Percentiles rank a stretch among this genome's conserved stretches.
Conservation (phyloP, 2,888 invertebrate species). For the Apamea monoglypha region DNA sequence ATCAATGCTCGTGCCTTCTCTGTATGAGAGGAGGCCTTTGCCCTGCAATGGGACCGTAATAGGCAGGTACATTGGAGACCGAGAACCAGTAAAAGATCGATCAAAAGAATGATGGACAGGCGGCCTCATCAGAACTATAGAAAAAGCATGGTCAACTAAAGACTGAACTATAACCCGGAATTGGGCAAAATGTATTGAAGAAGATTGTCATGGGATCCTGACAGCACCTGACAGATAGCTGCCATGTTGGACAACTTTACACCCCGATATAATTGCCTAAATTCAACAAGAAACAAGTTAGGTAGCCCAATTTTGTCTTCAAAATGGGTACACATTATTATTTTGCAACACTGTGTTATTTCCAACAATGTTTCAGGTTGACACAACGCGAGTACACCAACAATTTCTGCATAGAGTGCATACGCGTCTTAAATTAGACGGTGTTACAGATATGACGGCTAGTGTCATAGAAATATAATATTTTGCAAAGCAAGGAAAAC, state of each 20-base stretch:
- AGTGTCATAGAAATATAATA: constrained; percentile 35
- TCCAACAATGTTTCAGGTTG: constrained; percentile 11
- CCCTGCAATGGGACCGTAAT: too few relatives aligned
- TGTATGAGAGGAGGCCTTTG: too few relatives aligned
- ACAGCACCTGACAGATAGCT: not conserved
- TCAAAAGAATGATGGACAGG: not conserved
- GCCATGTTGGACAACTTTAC: not conserved
- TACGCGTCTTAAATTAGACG: constrained; percentile 6
- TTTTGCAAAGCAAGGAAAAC: constrained; percentile 46
- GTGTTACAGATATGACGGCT: not conserved
- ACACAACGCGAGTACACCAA: constrained; percentile 14
- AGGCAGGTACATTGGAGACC: not conserved
- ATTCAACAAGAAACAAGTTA: not conserved
- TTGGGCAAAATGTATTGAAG: not conserved
- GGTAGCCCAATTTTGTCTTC: not conserved
- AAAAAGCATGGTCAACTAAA: not conserved
- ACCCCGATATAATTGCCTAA: not conserved
- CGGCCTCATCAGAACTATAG: not conserved
- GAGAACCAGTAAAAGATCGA: not conserved
- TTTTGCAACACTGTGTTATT: constrained; percentile 8
- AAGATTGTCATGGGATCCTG: not conserved
- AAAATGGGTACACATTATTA: not conserved
- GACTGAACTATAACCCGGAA: not conserved
- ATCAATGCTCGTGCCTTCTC: too few relatives aligned
- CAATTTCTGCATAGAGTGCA: constrained; percentile 20